Conservation (phyloP, 2,797 vertebrate species). For the Gambusia yucatana region DNA sequence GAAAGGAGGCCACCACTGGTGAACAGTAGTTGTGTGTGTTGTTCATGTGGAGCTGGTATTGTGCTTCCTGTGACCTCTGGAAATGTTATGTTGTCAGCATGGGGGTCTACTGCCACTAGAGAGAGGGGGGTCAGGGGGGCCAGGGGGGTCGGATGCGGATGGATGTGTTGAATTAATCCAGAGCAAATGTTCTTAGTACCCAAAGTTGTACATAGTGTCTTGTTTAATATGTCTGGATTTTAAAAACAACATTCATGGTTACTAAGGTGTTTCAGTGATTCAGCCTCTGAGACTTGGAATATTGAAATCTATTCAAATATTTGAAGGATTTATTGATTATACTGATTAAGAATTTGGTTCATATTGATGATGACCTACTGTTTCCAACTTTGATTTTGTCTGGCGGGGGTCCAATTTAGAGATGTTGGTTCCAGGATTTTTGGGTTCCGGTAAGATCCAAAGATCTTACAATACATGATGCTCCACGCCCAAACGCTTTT, state of each 20-base stretch:
- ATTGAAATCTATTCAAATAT: not conserved
- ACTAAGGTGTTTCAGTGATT: not conserved
- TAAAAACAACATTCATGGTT: not conserved
- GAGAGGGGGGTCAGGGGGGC: not conserved
- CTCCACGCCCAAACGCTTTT: not conserved
- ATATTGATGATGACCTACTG: not conserved
- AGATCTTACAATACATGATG: not conserved
- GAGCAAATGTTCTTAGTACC: not conserved
- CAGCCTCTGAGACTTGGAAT: not conserved
- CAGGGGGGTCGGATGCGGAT: not conserved
- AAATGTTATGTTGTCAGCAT: slow-evolving; percentile 81
- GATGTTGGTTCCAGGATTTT: not conserved
- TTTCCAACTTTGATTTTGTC: not conserved
- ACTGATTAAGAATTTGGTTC: not conserved
- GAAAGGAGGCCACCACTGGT: slow-evolving; percentile 43
- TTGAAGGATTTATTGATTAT: not conserved
- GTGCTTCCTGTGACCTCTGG: slow-evolving; percentile 70
- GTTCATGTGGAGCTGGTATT: slow-evolving; percentile 73
- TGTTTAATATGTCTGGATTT: not conserved
- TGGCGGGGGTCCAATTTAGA: not conserved
- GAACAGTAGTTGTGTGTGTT: slow-evolving; percentile 78
- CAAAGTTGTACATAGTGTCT: not conserved
- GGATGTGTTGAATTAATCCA: not conserved
- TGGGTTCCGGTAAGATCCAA: not conserved
- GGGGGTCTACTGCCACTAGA: slow-evolving; percentile 36